Conservation (phyloP, 2,113 vertebrate genomes). For the Brachypodius melanocephalos region DNA sequence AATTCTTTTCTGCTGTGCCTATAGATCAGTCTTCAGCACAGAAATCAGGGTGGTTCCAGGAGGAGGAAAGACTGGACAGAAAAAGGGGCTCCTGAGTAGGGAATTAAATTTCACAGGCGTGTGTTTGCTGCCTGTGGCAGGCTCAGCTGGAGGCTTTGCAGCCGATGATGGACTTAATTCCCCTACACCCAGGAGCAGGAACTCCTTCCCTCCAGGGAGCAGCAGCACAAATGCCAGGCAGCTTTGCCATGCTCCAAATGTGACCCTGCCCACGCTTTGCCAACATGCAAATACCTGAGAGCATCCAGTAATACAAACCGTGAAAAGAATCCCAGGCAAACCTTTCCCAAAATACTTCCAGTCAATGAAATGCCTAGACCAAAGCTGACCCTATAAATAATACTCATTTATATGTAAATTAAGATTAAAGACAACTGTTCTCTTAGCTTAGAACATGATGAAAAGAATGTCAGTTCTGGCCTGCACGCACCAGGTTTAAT, state of each 20-base stretch:
- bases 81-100: neutral
- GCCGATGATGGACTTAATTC: neutral
- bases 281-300: neutral
- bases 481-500: neutral
- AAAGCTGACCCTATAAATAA: neutral
- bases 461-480: neutral
- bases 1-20: neutral
- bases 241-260: neutral
- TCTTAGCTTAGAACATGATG: neutral
- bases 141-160: neutral
- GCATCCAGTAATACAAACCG: neutral
- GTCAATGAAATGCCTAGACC: neutral
- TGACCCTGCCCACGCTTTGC: neutral
- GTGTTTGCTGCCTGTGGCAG: neutral
- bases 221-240: neutral
- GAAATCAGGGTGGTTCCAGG: neutral
- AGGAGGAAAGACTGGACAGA: neutral
- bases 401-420: neutral
- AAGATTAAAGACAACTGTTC: neutral
- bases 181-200: neutral
- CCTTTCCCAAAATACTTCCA: neutral
- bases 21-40: neutral
- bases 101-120: neutral
- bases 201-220: neutral
- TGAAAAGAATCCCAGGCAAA: neutral